A percentile compares a stretch with the other conserved stretches of the same genome.
Conservation (phyloP, 1,140 invertebrate genomes). For the Bombus superbus region DNA sequence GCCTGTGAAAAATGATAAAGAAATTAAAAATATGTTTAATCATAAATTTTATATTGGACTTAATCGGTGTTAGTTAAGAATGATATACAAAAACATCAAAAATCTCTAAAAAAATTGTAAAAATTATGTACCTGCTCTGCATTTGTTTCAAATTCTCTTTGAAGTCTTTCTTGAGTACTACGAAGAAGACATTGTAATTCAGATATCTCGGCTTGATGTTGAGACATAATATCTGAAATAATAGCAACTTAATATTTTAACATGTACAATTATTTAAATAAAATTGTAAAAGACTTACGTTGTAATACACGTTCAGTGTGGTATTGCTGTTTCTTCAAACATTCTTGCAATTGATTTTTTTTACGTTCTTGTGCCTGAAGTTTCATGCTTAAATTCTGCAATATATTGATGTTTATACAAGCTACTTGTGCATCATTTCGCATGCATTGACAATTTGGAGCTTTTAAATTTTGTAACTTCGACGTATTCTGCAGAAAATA, state of each 20-base stretch:
- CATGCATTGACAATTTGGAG: slow-evolving; percentile 55
- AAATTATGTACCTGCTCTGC: slow-evolving; percentile 80
- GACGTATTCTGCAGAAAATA: slow-evolving; percentile 81
- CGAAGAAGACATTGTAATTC: slow-evolving; percentile 85
- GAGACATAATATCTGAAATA: slow-evolving; percentile 85
- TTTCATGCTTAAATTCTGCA: slow-evolving; percentile 82
- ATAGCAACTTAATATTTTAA: neutral
- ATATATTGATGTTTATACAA: slow-evolving; percentile 77
- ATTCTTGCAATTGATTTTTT: slow-evolving; percentile 85
- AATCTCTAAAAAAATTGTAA: neutral
- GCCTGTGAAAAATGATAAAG: slow-evolving; percentile 70
- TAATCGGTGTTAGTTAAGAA: neutral
- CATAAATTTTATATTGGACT: neutral
- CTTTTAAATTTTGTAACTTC: slow-evolving; percentile 77
- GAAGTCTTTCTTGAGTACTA: slow-evolving; percentile 84
- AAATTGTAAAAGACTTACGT: slow-evolving; percentile 82
- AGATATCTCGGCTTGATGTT: slow-evolving; percentile 85
- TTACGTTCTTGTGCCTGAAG: slow-evolving; percentile 84
- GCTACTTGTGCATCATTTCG: slow-evolving; percentile 63
- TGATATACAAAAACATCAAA: neutral
- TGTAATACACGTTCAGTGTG: slow-evolving; percentile 86
- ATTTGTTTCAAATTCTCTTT: slow-evolving; percentile 85
- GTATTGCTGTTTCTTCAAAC: slow-evolving; percentile 86
- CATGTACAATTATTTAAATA: slow-evolving; percentile 15
- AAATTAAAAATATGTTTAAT: neutral